phyloP scores from a whole-genome alignment of 2,797 vertebrate genomes.

The Cryptoblepharus egeriae region DNA sequence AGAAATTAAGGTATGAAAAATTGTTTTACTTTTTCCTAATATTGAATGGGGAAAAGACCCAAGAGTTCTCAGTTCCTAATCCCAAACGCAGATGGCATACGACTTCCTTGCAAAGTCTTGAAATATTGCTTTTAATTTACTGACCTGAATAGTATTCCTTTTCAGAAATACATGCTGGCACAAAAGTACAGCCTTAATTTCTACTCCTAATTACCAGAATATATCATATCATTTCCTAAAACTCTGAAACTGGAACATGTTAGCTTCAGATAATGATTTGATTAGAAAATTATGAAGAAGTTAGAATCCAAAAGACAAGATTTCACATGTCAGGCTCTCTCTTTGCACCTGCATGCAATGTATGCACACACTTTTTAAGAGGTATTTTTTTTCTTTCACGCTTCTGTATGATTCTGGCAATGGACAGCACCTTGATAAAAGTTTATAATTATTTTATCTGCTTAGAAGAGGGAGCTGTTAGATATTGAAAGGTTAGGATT shows the following conservation, averaged over 20 bases:
- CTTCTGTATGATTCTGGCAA: not conserved
- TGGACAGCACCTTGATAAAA: not conserved
- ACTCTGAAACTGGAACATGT: conserved; percentile 7
- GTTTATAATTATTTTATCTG: not conserved
- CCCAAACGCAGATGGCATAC: conserved; percentile 14
- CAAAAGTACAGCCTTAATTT: conserved; percentile 26
- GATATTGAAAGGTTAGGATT: not conserved
- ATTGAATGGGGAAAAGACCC: not conserved
- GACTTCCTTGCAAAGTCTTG: conserved; percentile 3
- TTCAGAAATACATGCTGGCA: conserved; percentile 50
- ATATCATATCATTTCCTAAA: conserved; percentile 45
- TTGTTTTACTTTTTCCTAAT: not conserved
- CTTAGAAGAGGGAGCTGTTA: not conserved
- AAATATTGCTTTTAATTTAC: conserved; percentile 52
- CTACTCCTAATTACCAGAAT: conserved; percentile 45
- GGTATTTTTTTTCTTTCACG: not conserved
- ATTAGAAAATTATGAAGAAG: conserved; percentile 29
- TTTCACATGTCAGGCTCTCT: not conserved
- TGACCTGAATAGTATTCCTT: conserved; percentile 59
- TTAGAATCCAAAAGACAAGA: conserved; percentile 36
- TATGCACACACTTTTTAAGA: too few relatives aligned
- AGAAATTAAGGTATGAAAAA: not conserved
- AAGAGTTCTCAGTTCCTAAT: not conserved
- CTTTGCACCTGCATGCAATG: too few relatives aligned
- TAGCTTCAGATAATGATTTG: conserved; percentile 44